Conservation (phyloP, 2,797 vertebrate species). For the Eospalax fontanierii region DNA sequence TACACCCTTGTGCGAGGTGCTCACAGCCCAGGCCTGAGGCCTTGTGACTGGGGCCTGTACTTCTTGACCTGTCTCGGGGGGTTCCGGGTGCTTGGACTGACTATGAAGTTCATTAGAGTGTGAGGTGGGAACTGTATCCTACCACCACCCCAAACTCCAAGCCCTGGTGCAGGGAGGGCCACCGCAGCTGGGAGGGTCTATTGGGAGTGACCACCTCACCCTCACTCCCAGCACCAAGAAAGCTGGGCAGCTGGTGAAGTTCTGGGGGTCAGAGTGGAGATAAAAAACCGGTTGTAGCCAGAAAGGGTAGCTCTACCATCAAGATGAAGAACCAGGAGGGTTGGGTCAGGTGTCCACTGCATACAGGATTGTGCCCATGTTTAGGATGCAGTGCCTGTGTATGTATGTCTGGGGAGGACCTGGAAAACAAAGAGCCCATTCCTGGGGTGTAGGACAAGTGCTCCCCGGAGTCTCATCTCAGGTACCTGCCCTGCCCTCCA, state of each 20-base stretch:
- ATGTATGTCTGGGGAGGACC: not conserved
- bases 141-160: not conserved
- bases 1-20: not conserved
- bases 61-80: no score
- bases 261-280: conserved; percentile 34
- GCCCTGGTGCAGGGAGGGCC: not conserved
- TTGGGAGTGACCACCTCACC: not conserved
- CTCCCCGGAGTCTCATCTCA: not conserved
- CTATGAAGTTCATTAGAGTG: conserved; percentile 20
- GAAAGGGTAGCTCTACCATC: conserved; percentile 20
- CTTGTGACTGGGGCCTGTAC: not conserved
- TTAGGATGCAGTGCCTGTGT: not conserved
- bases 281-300: conserved; percentile 21
- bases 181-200: not conserved
- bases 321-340: conserved; percentile 33
- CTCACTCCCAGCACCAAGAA: not conserved
- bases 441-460: not conserved
- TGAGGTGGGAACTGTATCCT: not conserved
- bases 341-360: not conserved
- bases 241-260: conserved; percentile 44
- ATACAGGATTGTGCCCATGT: not conserved
- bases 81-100: not conserved
- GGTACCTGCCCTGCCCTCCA: not conserved
- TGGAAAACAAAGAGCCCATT: conserved; percentile 65
- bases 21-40: not conserved